Evolutionary conservation across 2,888 invertebrate genomes (phyloP).

Genomic region (Corbicula japonica): DNA sequence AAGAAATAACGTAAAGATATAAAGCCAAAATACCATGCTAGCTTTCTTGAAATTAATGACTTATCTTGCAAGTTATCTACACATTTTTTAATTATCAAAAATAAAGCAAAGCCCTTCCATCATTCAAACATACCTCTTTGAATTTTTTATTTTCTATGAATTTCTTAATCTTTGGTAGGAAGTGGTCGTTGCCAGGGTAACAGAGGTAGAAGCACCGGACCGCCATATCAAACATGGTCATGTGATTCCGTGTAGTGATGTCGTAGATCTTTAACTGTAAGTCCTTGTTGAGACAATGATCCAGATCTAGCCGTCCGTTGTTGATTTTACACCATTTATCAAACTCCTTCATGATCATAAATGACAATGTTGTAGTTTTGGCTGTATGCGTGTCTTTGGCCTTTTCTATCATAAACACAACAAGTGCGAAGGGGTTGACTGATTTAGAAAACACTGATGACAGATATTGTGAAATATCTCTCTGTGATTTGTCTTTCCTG

Average conservation of each 20-base stretch:
- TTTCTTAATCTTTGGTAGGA: slow-evolving; percentile 69
- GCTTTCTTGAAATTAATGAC: too few species aligned
- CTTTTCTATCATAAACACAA: slow-evolving; percentile 64
- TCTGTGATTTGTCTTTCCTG: slow-evolving; percentile 55
- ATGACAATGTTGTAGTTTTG: slow-evolving; percentile 74
- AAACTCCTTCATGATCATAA: slow-evolving; percentile 74
- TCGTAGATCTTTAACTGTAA: slow-evolving; percentile 68
- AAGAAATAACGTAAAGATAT: too few species aligned
- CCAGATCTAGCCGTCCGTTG: slow-evolving; percentile 24
- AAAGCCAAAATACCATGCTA: too few species aligned
- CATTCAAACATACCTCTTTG: slow-evolving; percentile 79
- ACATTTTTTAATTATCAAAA: too few species aligned
- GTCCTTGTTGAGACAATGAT: slow-evolving; percentile 65
- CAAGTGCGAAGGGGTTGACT: slow-evolving; percentile 67
- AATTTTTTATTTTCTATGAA: slow-evolving; percentile 71
- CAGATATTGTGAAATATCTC: slow-evolving; percentile 52
- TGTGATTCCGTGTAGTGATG: slow-evolving; percentile 71
- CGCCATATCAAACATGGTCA: slow-evolving; percentile 74
- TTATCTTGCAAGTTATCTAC: too few species aligned
- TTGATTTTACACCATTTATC: slow-evolving; percentile 67
- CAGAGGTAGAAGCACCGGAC: slow-evolving; percentile 74
- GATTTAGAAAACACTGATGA: slow-evolving; percentile 48
- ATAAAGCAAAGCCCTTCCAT: too few species aligned
- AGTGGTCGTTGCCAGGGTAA: slow-evolving; percentile 74
- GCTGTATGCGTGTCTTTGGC: slow-evolving; percentile 65